Evolutionary conservation across 2,888 invertebrate species (phyloP), one percentile per base, ranked within the genome.

Genomic region (Tetrapedia diversipes): DNA sequence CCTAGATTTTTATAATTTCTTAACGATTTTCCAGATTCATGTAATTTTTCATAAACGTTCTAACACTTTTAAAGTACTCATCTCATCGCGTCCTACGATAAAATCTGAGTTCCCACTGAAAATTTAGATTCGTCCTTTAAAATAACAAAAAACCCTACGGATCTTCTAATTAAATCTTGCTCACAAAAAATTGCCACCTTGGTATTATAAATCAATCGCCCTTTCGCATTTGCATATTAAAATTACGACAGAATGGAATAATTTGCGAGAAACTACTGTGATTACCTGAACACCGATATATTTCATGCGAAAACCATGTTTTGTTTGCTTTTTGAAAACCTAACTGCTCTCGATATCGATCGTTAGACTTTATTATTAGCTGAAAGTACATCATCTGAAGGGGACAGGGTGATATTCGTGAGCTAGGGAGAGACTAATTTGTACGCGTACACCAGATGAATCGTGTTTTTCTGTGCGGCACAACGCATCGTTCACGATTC

Each of bases 291-390:
- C n/a, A 22, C 2, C 7, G 37, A 4, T 7, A 37, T 56, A 37
- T 14, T 27, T 27, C 11, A 39, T 39, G n/a, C 27, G 8, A 2
- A 57, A 56, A 14, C 54, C 22, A 22, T 41, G 41, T n/a, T n/a
- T n/a, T 51, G 27, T 51, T 53, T 54, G 19, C 27, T 37, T 65
- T 65, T 54, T 16, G 32, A 11, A 11, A 54, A 54, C 34, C n/a
- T 29, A 27, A 64, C 16, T 32, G 49, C 29, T 34, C 45, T 22
- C 69, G 51, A 41, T 64, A 80, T 80, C 45, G 68, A 80, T 74
- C 60, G 32, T 7, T 10, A 16, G 45, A 39, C 54, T n/a, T 64
- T 63, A 60, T 79, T 63, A 37, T 73, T 64, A 66, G 59, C 39
- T 10, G 27, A 60, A 64, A 57, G 53, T 41, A 54, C 27, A 37